Conservation (phyloP, 2,888 invertebrate species). For the Cylindroiulus punctatus region DNA sequence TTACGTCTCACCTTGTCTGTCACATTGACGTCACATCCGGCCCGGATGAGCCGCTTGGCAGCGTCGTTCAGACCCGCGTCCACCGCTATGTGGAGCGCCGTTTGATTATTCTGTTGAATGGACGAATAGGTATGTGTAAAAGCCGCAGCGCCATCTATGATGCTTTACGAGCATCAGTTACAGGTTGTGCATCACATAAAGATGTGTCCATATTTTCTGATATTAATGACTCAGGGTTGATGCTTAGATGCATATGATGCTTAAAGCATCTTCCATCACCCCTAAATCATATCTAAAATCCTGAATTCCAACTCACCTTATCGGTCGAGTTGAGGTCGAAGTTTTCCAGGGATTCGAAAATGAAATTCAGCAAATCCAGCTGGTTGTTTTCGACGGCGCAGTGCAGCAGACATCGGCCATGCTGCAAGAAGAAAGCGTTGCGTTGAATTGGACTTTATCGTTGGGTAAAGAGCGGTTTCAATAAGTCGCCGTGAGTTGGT, state of each 20-base stretch:
- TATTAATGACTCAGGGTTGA: too few relatives aligned
- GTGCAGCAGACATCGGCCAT: slow-evolving; percentile 73
- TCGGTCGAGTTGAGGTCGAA: slow-evolving; percentile 73
- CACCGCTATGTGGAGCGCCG: slow-evolving; percentile 80
- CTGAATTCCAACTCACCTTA: slow-evolving; percentile 67
- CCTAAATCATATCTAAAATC: too few relatives aligned
- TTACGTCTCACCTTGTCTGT: slow-evolving; percentile 74
- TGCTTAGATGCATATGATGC: too few relatives aligned
- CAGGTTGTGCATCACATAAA: too few relatives aligned
- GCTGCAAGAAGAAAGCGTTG: slow-evolving; percentile 57
- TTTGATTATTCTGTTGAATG: slow-evolving; percentile 71
- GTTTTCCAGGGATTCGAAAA: slow-evolving; percentile 74
- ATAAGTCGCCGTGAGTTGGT: too few relatives aligned
- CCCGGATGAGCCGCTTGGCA: slow-evolving; percentile 74
- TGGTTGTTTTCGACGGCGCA: slow-evolving; percentile 80
- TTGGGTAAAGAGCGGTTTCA: too few relatives aligned
- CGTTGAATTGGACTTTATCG: too few relatives aligned
- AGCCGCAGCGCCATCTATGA: too few relatives aligned
- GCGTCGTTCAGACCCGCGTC: slow-evolving; percentile 77
- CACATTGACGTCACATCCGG: slow-evolving; percentile 75
- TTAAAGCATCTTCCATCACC: too few relatives aligned
- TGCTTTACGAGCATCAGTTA: too few relatives aligned
- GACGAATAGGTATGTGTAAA: background rate
- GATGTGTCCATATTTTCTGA: too few relatives aligned
- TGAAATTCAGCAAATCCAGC: slow-evolving; percentile 73